Evolutionary conservation across 2,113 vertebrate species (phyloP).

Genomic region (Vulpes ferrilata): DNA sequence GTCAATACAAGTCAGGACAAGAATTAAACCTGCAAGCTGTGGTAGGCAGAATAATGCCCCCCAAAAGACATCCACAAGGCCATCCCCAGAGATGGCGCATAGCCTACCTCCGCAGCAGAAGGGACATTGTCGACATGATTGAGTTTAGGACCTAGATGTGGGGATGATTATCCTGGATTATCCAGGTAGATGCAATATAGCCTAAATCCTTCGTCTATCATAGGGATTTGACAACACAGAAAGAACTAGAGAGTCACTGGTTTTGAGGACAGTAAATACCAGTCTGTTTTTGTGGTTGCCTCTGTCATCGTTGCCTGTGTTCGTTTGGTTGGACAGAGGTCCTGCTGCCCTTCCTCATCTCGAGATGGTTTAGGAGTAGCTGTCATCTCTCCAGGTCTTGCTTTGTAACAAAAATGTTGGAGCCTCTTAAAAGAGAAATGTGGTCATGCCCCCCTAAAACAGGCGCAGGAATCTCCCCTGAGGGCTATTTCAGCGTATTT

Average conservation of each 20-base stretch:
- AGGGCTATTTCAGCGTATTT: neutral
- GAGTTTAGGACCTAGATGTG: neutral
- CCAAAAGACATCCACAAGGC: neutral
- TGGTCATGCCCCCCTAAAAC: neutral
- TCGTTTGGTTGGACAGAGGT: accelerated
- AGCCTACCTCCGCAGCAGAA: accelerated
- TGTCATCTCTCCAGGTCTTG: neutral
- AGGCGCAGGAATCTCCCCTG: neutral
- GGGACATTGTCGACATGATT: neutral
- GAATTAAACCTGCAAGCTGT: neutral
- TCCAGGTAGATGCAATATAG: neutral
- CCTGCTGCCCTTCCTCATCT: too few species aligned
- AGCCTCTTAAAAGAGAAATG: too few species aligned
- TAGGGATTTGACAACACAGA: too few species aligned
- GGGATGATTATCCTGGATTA: neutral
- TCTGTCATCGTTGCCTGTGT: neutral
- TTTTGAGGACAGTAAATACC: neutral
- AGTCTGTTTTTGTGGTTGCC: neutral
- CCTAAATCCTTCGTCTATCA: neutral
- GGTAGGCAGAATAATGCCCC: neutral
- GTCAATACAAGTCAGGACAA: neutral
- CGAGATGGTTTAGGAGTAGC: too few species aligned
- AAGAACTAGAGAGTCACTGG: neutral
- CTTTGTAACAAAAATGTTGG: neutral
- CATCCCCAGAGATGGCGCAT: neutral